Percentiles rank a stretch among this genome's conserved stretches.
These are phyloP conservation scores for Salvelinus namaycush DNA, from an alignment of 2,113 vertebrate species.

Conservation along the genomic window DNA sequence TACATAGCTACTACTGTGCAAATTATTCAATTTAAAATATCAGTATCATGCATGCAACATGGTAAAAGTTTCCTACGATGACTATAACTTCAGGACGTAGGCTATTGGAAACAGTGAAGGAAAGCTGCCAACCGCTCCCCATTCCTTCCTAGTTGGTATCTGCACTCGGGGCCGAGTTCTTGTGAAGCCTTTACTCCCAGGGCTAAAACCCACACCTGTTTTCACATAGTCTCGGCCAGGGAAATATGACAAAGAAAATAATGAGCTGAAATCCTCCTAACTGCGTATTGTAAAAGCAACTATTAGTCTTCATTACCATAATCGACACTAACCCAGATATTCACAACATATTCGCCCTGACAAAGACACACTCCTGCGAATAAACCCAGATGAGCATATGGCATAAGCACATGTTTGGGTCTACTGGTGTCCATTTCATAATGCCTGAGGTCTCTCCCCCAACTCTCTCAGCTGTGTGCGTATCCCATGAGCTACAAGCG, in stretches of 20 bases:
- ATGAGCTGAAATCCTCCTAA: not conserved
- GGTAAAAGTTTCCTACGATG: too few relatives aligned
- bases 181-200: not conserved
- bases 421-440: constrained; percentile 7
- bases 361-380: not conserved
- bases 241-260: not conserved
- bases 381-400: not conserved
- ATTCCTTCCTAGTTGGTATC: too few relatives aligned
- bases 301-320: not conserved
- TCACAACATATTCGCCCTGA: not conserved
- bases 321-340: not conserved
- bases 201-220: not conserved
- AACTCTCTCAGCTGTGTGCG: constrained; percentile 1
- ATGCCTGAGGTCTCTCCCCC: not conserved
- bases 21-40: too few relatives aligned
- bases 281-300: not conserved
- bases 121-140: too few relatives aligned
- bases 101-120: too few relatives aligned
- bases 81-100: too few relatives aligned
- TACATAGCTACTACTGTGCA: not conserved
- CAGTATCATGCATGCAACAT: too few relatives aligned
- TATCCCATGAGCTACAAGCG: not conserved
- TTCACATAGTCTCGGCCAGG: not conserved
- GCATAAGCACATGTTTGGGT: constrained; percentile 1
- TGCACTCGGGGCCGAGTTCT: too few relatives aligned